Conservation (phyloP, 2,888 invertebrate species). For the Chesias legatella region DNA sequence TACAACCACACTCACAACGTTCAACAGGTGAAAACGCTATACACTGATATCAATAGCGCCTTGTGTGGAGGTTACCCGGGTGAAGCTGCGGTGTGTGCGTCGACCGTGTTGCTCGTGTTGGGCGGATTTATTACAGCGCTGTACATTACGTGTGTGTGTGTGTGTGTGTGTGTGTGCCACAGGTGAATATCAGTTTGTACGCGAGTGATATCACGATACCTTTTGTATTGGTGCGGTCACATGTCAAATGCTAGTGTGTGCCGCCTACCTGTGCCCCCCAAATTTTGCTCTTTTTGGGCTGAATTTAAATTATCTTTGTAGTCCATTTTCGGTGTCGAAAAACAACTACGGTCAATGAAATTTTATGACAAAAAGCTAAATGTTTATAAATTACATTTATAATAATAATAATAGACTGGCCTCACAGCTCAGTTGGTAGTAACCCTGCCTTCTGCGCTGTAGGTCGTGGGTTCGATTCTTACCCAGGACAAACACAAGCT, state of each 20-base stretch:
- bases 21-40: constrained; percentile 75
- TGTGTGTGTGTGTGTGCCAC: constrained; percentile 52
- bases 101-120: constrained; percentile 71
- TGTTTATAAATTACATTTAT: too few relatives aligned
- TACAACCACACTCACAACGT: constrained; percentile 60
- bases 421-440: too few relatives aligned
- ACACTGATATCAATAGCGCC: constrained; percentile 67
- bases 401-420: too few relatives aligned
- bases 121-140: constrained; percentile 61
- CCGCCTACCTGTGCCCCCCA: constrained; percentile 71
- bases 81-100: constrained; percentile 57
- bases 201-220: constrained; percentile 50
- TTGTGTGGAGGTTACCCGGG: constrained; percentile 70
- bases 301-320: constrained; percentile 54
- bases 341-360: too few relatives aligned
- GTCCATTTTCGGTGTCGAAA: too few relatives aligned
- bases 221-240: constrained; percentile 65
- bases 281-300: constrained; percentile 69
- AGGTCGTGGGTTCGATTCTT: too few relatives aligned
- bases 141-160: too few relatives aligned
- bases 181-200: constrained; percentile 38
- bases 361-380: too few relatives aligned
- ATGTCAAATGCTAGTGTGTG: constrained; percentile 66
- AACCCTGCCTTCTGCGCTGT: too few relatives aligned
- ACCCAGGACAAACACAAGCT: too few relatives aligned